Base-by-base conservation (phyloP, 2,113 vertebrate species). In the Tachycineta bicolor region DNA sequence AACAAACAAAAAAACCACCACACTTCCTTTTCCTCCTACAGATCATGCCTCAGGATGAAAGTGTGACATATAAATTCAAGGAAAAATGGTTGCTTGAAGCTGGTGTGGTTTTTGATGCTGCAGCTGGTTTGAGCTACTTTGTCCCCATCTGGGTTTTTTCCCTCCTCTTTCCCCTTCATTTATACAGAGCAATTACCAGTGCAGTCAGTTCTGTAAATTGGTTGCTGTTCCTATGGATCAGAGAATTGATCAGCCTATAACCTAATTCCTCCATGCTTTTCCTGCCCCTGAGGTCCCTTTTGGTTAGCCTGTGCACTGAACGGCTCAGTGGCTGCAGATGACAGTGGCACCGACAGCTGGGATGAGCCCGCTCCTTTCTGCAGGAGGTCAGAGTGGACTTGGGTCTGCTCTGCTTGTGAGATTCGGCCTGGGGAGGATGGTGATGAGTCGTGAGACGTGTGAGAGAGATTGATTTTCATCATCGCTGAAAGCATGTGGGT, bases 401-500 rank as follows among this genome's bases (percentile, higher is more conserved):
- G 4, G 11, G 3, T 62, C 46, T 46, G 6, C 29, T 67, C 23
- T 50, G 5, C 52, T n/a, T n/a, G 12, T 65, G 47, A 78, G 52
- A 21, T 43, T 80, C 6, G 6, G 52, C 63, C 83, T 24, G 3
- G 26, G 64, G 64, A 83, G 50, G 46, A 34, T 53, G n/a, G 52
- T 55, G 52, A 50, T 53, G 18, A 53, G 34, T 70, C 5, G 2
- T 52, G 63, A 65, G 28, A 49, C 39, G 14, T 6, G 21, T 68
- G 77, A 86, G 33, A 33, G 58, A 60, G 26, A 93, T 60, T 87
- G 89, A 89, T 92, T 92, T 90, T 86, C 25, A 12, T 56, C 41
- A 58, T 25, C 49, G n/a, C 21, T 59, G 64, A 67, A 75, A 59
- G 69, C 53, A 11, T 26, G 3, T 55, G 62, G 34, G n/a, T 70